Base-by-base conservation (phyloP, 2,113 vertebrate genomes). In the Hirundichthys speculiger region DNA sequence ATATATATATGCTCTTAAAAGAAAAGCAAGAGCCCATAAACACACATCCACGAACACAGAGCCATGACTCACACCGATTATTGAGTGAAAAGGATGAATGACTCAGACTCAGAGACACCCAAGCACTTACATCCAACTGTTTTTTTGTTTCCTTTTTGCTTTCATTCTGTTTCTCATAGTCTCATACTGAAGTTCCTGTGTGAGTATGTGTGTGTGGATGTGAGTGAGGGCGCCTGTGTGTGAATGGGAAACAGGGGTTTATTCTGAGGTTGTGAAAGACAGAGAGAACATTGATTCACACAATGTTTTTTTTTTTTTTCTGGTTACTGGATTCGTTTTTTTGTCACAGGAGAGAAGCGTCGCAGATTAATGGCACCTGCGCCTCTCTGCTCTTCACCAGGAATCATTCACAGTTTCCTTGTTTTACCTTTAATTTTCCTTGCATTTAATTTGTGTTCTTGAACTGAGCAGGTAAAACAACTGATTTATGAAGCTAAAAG, bases 1-100 rank as follows among this genome's bases (percentile, higher is more conserved):
- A n/a, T n/a, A n/a, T n/a, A n/a, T n/a, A n/a, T 59, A n/a, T 54
- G 51, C 11, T 71, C 10, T 66, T 61, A 34, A 63, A 51, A 52
- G 45, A 71, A 71, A 47, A 34, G 30, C 30, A 34, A 9, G 30
- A 34, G 20, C 60, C 38, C 41, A 16, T 13, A 13, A n/a, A 19
- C 53, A 46, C 45, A 57, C 48, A 62, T 2, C 0, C n/a, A 30
- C 49, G 45, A 41, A 69, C 34, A 52, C 25, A 41, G 1, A 56
- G 20, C 9, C 24, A 77, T 86, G 83, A 86, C 65, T 83, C 75
- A 75, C 40, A 47, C 42, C 0, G 41, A 75, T 75, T 51, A 69
- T 39, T 48, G 48, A 60, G 52, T 62, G 58, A 66, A 70, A 77
- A 63, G 50, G 69, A 45, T 66, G 63, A 68, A 64, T 85, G 73